phyloP scores from a whole-genome alignment of 2,888 invertebrate genomes.

The Heteromyza rotundicornis region DNA sequence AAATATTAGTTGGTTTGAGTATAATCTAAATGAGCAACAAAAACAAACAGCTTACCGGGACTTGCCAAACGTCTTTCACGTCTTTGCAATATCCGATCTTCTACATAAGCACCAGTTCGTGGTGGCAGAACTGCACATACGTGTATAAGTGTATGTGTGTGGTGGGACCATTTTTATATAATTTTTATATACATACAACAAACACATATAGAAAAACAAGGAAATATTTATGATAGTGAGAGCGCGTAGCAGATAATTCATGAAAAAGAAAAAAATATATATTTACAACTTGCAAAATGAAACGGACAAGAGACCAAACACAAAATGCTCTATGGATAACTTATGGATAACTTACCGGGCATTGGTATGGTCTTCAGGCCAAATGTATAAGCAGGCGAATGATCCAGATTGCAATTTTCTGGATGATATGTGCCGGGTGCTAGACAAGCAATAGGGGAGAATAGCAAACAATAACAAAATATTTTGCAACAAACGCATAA shows the following conservation, averaged over 20 bases:
- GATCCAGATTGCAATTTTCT: slow-evolving; percentile 63
- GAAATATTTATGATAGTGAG: too few species aligned
- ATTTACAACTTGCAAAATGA: background rate
- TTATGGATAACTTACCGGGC: slow-evolving; percentile 48
- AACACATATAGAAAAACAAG: too few species aligned
- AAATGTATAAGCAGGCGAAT: slow-evolving; percentile 66
- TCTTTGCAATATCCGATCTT: slow-evolving; percentile 61
- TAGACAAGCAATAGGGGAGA: slow-evolving; percentile 26
- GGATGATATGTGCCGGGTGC: slow-evolving; percentile 71
- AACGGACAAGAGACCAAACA: background rate
- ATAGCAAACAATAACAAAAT: slow-evolving; percentile 17
- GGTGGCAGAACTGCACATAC: slow-evolving; percentile 39
- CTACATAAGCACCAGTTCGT: slow-evolving; percentile 57
- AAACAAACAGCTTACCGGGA: slow-evolving; percentile 53
- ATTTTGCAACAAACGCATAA: slow-evolving; percentile 12
- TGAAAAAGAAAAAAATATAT: slow-evolving; percentile 6
- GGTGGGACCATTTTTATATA: too few species aligned
- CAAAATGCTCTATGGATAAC: too few species aligned
- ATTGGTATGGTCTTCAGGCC: slow-evolving; percentile 64
- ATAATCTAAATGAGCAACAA: too few species aligned
- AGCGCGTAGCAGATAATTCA: background rate
- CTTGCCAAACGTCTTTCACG: slow-evolving; percentile 59
- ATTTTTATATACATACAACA: too few species aligned
- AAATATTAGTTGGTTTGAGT: too few species aligned
- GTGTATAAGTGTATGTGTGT: background rate